phyloP scores from a whole-genome alignment of 2,797 vertebrate species.

The Lutjanus campechanus region DNA sequence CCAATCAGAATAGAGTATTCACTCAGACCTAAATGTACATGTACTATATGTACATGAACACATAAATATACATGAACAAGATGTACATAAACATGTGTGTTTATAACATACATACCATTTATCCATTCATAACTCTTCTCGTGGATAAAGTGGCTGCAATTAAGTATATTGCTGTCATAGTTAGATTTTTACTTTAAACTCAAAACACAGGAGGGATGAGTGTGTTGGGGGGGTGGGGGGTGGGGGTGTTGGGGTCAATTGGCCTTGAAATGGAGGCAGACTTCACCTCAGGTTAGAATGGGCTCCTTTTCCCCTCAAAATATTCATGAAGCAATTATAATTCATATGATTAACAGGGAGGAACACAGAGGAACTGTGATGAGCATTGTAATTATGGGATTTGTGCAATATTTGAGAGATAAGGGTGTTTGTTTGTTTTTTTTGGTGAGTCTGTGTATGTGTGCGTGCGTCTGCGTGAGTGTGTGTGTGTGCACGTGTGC shows the following conservation, averaged over 20 bases:
- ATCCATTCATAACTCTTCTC: neutral
- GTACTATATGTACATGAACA: neutral
- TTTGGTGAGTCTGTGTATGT: neutral
- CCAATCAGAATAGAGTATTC: too few relatives aligned
- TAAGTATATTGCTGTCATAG: conserved; percentile 2
- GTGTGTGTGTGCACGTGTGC: conserved; percentile 15
- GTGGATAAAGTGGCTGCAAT: neutral
- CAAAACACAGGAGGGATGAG: conserved; percentile 24
- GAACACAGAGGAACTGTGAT: conserved; percentile 61
- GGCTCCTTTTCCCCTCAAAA: conserved; percentile 49
- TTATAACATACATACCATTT: too few relatives aligned
- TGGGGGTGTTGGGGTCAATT: conserved; percentile 52
- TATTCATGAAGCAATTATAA: conserved; percentile 77
- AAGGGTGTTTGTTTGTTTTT: conserved; percentile 53
- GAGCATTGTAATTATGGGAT: conserved; percentile 72
- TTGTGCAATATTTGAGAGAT: conserved; percentile 62
- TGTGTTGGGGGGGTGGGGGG: neutral
- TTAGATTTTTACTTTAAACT: conserved; percentile 10
- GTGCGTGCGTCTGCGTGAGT: neutral
- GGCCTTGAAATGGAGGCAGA: conserved; percentile 60
- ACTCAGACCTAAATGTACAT: too few relatives aligned
- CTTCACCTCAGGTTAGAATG: conserved; percentile 51
- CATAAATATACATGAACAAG: neutral
- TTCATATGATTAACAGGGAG: conserved; percentile 68
- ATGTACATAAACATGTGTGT: neutral